phyloP scores from a whole-genome alignment of 2,888 invertebrate species.

The Ferdinandea cuprea region DNA sequence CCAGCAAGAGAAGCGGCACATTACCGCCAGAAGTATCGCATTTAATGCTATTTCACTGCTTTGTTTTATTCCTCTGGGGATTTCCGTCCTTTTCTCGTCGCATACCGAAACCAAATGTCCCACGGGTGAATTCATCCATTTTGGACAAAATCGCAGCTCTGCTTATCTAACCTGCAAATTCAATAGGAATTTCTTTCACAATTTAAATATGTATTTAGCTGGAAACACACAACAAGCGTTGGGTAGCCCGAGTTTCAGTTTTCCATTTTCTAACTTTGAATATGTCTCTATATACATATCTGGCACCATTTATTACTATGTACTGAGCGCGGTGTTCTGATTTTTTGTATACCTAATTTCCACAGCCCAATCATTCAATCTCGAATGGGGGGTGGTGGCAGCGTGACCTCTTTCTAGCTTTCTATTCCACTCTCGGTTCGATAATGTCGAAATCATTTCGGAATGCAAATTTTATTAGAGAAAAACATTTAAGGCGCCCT shows the following conservation, averaged over 20 bases:
- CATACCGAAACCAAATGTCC: background rate
- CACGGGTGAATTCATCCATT: constrained; percentile 13
- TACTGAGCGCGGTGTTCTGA: background rate
- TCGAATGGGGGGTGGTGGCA: background rate
- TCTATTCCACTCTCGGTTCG: constrained; percentile 58
- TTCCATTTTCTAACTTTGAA: constrained; percentile 3
- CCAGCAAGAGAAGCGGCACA: constrained; percentile 24
- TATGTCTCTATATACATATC: constrained; percentile 6
- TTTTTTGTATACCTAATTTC: background rate
- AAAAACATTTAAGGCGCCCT: constrained; percentile 60
- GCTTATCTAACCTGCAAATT: constrained; percentile 67
- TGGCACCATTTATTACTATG: background rate
- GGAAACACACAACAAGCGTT: constrained; percentile 22
- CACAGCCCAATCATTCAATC: background rate
- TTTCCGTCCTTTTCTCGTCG: constrained; percentile 1
- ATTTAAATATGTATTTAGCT: constrained; percentile 62
- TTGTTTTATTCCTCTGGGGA: constrained; percentile 42
- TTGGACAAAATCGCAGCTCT: constrained; percentile 10
- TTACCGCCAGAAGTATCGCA: constrained; percentile 51
- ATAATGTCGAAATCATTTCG: constrained; percentile 72
- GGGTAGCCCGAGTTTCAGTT: constrained; percentile 53
- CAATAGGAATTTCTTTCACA: constrained; percentile 53
- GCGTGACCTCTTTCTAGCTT: background rate
- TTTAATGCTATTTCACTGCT: constrained; percentile 41
- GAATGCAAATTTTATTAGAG: constrained; percentile 71